Evolutionary conservation across 2,888 invertebrate species (phyloP), one percentile per base, ranked within the genome.

Genomic region (Sacculina carcini): DNA sequence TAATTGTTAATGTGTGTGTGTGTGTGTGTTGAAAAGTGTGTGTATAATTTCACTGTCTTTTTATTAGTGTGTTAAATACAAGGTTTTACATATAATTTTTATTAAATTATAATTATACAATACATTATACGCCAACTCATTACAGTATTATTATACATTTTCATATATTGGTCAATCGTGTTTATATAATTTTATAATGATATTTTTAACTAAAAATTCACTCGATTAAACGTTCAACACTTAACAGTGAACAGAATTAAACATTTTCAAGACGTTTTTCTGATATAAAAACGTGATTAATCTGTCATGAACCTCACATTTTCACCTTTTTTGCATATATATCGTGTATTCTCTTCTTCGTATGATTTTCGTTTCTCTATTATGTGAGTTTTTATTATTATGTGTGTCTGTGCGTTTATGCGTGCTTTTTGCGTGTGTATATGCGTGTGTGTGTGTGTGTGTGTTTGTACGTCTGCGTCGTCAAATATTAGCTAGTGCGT

Each of bases 271-370:
- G 16, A n/a, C 16, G 2, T 34, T 12, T 26, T 40, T 3, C 4
- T 28, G 26, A n/a, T 7, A 2, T 44, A 26, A n/a, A 6, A 44
- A n/a, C 34, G n/a, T n/a, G 12, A 10, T 21, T 28, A 50, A 7
- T 46, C 46, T 46, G 36, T 28, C 12, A 52, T 19, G 44, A 44
- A 44, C 26, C 42, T 40, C 50, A 29, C 39, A 14, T 21, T 23
- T 21, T 36, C 31, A 29, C 34, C 32, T 34, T 31, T 48, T 48
- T 5, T 5, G 7, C 23, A 48, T 29, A 24, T 19, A 9, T 29
- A 44, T 16, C 19, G 29, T 44, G 24, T 10, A 44, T 44, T 16
- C 9, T 44, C 9, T 21, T 10, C 23, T 47, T 23, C 12, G 31
- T 31, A 10, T 31, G 31, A 10, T 31, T 6, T 31, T 6, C 10